phyloP scores from a whole-genome alignment of 30 jellyfish, hydroid and myxozoan species.

The Clytia hemisphaerica region DNA sequence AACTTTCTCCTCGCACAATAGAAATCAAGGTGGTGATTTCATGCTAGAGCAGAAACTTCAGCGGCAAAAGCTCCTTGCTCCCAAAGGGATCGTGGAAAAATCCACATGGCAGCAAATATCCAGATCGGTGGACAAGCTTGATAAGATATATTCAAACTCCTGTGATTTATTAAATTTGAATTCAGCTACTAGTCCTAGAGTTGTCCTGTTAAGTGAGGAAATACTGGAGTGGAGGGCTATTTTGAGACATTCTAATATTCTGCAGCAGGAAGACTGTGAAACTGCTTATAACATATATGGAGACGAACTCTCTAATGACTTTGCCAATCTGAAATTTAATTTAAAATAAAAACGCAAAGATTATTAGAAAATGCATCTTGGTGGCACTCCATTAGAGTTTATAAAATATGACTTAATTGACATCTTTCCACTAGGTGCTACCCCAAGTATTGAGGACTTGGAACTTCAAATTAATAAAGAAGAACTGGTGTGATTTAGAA shows the following conservation, averaged over 20 bases:
- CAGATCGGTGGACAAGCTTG: background rate
- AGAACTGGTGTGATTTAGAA: no score
- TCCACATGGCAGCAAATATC: conserved; percentile 14
- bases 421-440: no score
- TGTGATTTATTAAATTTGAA: background rate
- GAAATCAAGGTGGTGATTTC: conserved; percentile 7
- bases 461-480: no score
- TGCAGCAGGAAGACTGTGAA: background rate
- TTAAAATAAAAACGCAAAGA: no score
- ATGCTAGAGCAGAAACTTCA: background rate
- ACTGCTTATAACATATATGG: background rate
- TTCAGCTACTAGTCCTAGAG: background rate
- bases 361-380: no score
- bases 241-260: background rate
- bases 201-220: background rate
- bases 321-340: no score
- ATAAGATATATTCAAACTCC: background rate
- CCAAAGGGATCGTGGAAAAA: background rate
- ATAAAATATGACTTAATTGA: no score
- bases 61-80: conserved; percentile 2
- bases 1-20: background rate
- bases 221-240: conserved; percentile 5
- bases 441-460: no score
- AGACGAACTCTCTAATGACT: no score
- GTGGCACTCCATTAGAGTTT: no score